These are phyloP conservation scores for Alentia gelatinosa DNA, from an alignment of 2,888 invertebrate species.

Conservation along the genomic window DNA sequence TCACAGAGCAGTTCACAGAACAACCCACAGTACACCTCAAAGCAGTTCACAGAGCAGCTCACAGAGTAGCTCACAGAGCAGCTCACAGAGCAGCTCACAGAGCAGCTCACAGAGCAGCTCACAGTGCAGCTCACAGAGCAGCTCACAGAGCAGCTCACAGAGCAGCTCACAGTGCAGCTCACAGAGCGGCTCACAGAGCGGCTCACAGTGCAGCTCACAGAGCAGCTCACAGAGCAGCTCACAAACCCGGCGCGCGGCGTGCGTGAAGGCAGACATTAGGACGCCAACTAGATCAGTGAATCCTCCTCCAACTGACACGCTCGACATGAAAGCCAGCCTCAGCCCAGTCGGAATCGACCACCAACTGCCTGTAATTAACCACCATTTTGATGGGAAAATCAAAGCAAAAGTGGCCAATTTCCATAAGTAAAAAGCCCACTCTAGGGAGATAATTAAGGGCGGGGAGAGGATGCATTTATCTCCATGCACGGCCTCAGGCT, in stretches of 20 bases:
- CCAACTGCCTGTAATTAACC: conserved; percentile 39
- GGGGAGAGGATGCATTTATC: not conserved
- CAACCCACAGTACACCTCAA: too few relatives aligned
- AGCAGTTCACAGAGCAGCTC: too few relatives aligned
- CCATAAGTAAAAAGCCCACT: conserved; percentile 42
- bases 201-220: too few relatives aligned
- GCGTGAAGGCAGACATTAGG: conserved; percentile 29
- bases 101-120: too few relatives aligned
- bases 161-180: too few relatives aligned
- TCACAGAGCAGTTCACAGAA: too few relatives aligned
- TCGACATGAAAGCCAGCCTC: conserved; percentile 5
- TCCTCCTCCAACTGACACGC: not conserved
- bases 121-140: too few relatives aligned
- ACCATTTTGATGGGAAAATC: conserved; percentile 39
- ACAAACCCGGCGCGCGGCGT: not conserved
- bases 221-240: not conserved
- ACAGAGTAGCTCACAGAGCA: too few relatives aligned
- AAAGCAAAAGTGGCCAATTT: conserved; percentile 52
- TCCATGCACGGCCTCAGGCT: not conserved
- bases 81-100: too few relatives aligned
- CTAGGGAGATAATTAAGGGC: not conserved
- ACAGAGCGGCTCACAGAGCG: too few relatives aligned
- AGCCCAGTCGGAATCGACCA: conserved; percentile 5
- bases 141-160: too few relatives aligned
- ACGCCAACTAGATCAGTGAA: not conserved